A percentile compares a stretch with the other conserved stretches of the same genome.
phyloP scores from a whole-genome alignment of 2,797 vertebrate species.

The Cyclopterus lumpus region DNA sequence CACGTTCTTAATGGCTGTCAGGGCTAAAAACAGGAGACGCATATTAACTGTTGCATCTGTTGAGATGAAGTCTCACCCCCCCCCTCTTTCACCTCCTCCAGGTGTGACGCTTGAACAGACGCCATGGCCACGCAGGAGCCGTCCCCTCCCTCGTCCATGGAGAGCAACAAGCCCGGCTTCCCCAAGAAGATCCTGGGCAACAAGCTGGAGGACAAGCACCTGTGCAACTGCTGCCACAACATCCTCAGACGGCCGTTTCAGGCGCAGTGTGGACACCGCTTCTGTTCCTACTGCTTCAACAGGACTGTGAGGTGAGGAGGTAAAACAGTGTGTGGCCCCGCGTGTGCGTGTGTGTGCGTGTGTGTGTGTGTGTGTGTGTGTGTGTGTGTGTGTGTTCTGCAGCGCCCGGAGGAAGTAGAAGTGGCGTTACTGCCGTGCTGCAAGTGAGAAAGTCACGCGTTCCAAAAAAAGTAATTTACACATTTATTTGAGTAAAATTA shows the following conservation, averaged over 20 bases:
- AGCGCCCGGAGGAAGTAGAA: not conserved
- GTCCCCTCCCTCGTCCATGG: slow-evolving; percentile 90
- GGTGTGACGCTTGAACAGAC: slow-evolving; percentile 77
- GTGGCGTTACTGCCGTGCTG: not conserved
- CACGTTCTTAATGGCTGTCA: slow-evolving; percentile 4
- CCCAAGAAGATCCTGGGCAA: slow-evolving; percentile 91
- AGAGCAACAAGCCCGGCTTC: slow-evolving; percentile 91
- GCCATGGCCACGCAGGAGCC: slow-evolving; percentile 89
- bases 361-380: not conserved
- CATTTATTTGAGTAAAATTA: not conserved
- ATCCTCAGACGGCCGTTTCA: slow-evolving; percentile 91
- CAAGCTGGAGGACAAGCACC: slow-evolving; percentile 92
- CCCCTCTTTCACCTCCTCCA: slow-evolving; percentile 10
- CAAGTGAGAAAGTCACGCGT: not conserved
- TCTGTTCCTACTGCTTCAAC: slow-evolving; percentile 91
- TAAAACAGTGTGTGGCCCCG: not conserved
- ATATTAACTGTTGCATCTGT: slow-evolving; percentile 29
- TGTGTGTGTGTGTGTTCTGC: not conserved
- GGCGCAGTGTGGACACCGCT: slow-evolving; percentile 95
- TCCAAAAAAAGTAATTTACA: not conserved
- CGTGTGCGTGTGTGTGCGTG: not conserved
- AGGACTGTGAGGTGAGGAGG: slow-evolving; percentile 89
- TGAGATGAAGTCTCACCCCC: not conserved
- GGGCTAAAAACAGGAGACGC: not conserved
- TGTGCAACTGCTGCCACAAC: slow-evolving; percentile 92